These are phyloP conservation scores for Chymomyza caudatula DNA, from an alignment of 2,888 invertebrate species.

Conservation along the genomic window DNA sequence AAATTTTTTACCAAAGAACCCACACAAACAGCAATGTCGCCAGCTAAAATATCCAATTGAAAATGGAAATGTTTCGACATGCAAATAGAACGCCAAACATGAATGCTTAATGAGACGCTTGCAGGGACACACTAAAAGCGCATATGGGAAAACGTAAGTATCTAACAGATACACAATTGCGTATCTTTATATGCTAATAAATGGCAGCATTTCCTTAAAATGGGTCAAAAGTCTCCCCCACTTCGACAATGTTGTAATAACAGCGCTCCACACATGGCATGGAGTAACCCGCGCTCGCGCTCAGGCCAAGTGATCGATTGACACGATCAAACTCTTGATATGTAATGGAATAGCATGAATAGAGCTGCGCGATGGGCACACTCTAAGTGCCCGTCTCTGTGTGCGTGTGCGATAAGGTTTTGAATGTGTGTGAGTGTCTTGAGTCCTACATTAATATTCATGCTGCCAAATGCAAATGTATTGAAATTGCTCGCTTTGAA, in stretches of 20 bases:
- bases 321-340: slow-evolving; percentile 74
- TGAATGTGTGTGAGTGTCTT: slow-evolving; percentile 14
- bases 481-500: slow-evolving; percentile 54
- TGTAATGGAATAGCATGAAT: slow-evolving; percentile 60
- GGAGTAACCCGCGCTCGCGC: slow-evolving; percentile 11
- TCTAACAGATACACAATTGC: slow-evolving; percentile 55
- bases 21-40: neutral
- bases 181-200: slow-evolving; percentile 66
- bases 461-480: slow-evolving; percentile 65
- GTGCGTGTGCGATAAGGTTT: slow-evolving; percentile 38
- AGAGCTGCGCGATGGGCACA: slow-evolving; percentile 37
- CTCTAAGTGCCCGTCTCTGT: slow-evolving; percentile 54
- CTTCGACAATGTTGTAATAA: slow-evolving; percentile 58
- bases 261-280: slow-evolving; percentile 31
- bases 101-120: slow-evolving; percentile 40
- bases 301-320: slow-evolving; percentile 69
- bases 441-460: slow-evolving; percentile 70
- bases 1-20: slow-evolving; percentile 24
- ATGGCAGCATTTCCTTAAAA: slow-evolving; percentile 75
- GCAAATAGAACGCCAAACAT: slow-evolving; percentile 4
- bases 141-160: slow-evolving; percentile 7
- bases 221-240: slow-evolving; percentile 78
- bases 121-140: slow-evolving; percentile 43
- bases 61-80: neutral
- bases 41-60: neutral